Conservation (phyloP, 2,113 vertebrate species). For the Entosphenus tridentatus region DNA sequence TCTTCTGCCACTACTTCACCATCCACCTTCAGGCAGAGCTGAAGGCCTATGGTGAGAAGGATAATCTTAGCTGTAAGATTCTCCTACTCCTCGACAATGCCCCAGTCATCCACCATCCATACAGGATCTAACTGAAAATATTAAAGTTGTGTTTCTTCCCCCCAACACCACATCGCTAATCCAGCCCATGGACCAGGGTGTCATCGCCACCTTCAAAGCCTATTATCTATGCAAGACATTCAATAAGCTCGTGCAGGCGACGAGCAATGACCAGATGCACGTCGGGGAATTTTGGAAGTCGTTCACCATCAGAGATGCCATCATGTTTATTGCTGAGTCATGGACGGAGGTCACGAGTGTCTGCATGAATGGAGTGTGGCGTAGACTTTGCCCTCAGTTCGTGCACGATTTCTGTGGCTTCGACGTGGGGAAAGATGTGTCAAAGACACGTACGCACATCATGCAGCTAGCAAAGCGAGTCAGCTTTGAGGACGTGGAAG, state of each 20-base stretch:
- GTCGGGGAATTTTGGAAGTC: slow-evolving; percentile 7
- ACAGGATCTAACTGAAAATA: background rate
- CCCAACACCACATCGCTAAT: slow-evolving; percentile 9
- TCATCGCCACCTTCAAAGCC: slow-evolving; percentile 7
- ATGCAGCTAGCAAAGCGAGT: background rate
- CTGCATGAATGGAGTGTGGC: background rate
- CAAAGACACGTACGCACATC: background rate
- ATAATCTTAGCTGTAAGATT: slow-evolving; percentile 1
- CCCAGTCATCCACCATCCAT: slow-evolving; percentile 6
- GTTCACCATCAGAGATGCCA: slow-evolving; percentile 8
- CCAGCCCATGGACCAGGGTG: slow-evolving; percentile 10
- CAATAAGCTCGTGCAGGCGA: background rate
- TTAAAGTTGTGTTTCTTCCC: background rate
- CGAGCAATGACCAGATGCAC: background rate
- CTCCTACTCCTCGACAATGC: slow-evolving; percentile 7
- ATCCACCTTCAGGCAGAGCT: background rate
- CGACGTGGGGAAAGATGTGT: too few species aligned
- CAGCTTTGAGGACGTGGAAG: slow-evolving; percentile 1
- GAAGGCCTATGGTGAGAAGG: background rate
- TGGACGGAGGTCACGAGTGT: background rate
- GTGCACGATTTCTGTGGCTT: background rate
- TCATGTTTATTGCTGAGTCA: slow-evolving; percentile 1
- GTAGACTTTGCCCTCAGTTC: background rate
- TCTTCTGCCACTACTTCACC: slow-evolving; percentile 8
- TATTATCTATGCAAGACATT: slow-evolving; percentile 8